Base-by-base conservation (phyloP, 92 coral and sea anemone species). In the Parazoanthus swiftii region DNA sequence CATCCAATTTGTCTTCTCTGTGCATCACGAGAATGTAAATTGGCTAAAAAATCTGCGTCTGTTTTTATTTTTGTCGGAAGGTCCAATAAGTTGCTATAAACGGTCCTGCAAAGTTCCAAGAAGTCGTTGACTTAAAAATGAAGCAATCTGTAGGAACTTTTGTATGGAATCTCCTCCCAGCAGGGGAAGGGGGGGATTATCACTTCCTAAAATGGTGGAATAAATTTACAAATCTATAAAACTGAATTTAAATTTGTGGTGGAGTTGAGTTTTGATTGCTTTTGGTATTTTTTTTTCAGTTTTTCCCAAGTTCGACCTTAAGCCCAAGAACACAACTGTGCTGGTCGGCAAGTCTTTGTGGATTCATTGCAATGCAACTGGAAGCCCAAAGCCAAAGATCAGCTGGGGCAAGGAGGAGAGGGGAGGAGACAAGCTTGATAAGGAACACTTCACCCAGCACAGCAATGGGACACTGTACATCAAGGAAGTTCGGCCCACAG, bases 281-380 rank as follows among this genome's bases (percentile, higher is more conserved):
- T 44, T 1, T 20, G 2, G 25, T 2, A 39, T 13, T 77, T 85
- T 51, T 76, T 38, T 65, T 54, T 2, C 77, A 97, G 99, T 87
- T 29, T 94, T 81, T 85, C 95, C 99, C 21, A 88, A 82, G 56
- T 91, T 95, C 42, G 92, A 80, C 68, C 10, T 91, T 68, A 90
- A 88, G 59, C 98, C 99, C 23, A 87, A 92, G 79, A 95, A 97
- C 89, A 90, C 95, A 0, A 95, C 98, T 13, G 98, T 90, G 1
- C 46, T 26, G 20, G 90, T 79, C 14, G 74, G 89, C 13, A 94
- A 85, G 16, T 82, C 93, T 15, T 70, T 92, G 26, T 89, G 96
- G 94, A 85, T 97, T 1, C 94, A 97, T 85, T 97, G 99, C 48
- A 95, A 91, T 68, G 95, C 95, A 5, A 86, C 96, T 39, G 99